Evolutionary conservation across 2,797 vertebrate species (phyloP), one percentile per base, ranked within the genome.

Genomic region (Notoglanidium macrostoma): DNA sequence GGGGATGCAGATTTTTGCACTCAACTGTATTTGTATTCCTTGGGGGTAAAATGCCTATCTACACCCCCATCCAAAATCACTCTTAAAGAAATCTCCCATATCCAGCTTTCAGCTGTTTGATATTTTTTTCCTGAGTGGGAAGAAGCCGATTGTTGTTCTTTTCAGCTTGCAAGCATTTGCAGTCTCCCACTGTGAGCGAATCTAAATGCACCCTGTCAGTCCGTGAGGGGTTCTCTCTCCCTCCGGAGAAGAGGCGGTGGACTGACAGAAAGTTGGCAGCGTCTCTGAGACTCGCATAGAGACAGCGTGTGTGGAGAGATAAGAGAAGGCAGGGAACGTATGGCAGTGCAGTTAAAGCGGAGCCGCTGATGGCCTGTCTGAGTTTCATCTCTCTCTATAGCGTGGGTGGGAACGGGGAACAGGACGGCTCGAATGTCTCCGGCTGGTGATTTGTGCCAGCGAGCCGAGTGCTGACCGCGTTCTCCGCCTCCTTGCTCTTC

Each of bases 241-340:
- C 85, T 84, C 77, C 46, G 23, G 81, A 85, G 51, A 80, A 44
- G 63, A 86, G 49, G 32, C 77, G 65, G 61, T 49, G 67, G 87
- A 85, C 85, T 88, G 85, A 88, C 86, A 81, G 83, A 85, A 77
- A 77, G 74, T 81, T 90, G 89, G 87, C 88, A 87, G 85, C 76
- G 85, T 87, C 87, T 85, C 63, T 55, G 67, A 67, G 68, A n/a
- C 55, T 85, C 70, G 65, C 87, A 85, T 78, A 85, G 88, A 89
- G 87, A 79, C 81, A 15, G 81, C 63, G 67, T 87, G 87, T 82
- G 88, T 87, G 85, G 88, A 87, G 32, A 89, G 85, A 89, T 88
- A 80, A 51, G 70, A 77, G 72, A 76, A 19, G 78, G n/a, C 77
- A 55, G 83, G 44, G 85, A 77, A 67, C 26, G 79, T 83, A 83